Percentiles rank a stretch among this genome's conserved stretches.
Conservation (phyloP, 2,797 vertebrate species). For the Urosaurus nigricauda region DNA sequence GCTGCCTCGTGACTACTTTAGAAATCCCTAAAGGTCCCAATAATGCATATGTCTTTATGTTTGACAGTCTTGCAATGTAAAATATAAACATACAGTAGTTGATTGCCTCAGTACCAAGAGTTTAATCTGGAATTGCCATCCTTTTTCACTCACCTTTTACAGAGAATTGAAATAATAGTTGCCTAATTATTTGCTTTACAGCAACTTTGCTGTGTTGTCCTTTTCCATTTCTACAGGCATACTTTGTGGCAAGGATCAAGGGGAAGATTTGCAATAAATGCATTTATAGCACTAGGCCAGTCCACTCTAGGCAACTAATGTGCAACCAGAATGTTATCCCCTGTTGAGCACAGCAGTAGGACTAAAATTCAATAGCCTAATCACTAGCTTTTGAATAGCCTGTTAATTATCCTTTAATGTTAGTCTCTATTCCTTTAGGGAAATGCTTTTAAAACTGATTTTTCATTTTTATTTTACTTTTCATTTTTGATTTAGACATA, state of each 20-base stretch:
- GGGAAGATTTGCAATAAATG: neutral
- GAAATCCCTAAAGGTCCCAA: neutral
- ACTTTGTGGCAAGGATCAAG: neutral
- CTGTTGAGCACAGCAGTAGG: neutral
- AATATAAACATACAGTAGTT: neutral
- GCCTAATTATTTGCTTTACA: too few relatives aligned
- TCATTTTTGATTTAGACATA: neutral
- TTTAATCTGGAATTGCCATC: neutral
- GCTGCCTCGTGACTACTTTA: neutral
- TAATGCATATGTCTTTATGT: neutral
- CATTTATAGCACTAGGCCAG: neutral
- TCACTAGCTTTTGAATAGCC: neutral
- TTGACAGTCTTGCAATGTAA: neutral
- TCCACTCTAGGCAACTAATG: neutral
- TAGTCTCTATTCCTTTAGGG: neutral
- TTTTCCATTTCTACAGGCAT: neutral
- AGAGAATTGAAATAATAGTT: neutral
- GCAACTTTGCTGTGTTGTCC: neutral
- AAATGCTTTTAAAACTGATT: neutral
- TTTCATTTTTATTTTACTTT: neutral
- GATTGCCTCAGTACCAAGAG: neutral
- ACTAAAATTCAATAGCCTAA: neutral
- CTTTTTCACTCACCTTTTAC: neutral
- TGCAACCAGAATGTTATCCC: neutral
- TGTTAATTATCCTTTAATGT: neutral